Conservation (phyloP, 2,113 vertebrate species). For the Eubucco bourcierii region DNA sequence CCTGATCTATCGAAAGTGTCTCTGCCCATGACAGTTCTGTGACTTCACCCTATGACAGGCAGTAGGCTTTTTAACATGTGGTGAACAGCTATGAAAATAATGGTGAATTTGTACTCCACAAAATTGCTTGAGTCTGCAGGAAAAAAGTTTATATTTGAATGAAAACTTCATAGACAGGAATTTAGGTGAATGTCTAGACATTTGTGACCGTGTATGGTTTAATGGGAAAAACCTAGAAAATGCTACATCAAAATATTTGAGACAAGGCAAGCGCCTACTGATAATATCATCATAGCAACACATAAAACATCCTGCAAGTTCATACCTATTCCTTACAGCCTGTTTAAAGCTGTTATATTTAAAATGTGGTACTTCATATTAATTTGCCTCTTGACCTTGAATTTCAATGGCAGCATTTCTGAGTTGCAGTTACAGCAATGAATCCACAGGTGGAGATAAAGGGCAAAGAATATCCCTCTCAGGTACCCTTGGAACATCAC, state of each 20-base stretch:
- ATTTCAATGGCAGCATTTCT: background rate
- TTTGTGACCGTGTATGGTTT: background rate
- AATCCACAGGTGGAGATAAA: background rate
- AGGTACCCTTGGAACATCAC: background rate
- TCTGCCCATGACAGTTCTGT: too few species aligned
- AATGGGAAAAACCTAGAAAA: background rate
- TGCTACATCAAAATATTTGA: background rate
- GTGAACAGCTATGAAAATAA: background rate
- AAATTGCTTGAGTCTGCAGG: background rate
- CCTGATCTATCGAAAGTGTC: too few species aligned
- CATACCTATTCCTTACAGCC: background rate
- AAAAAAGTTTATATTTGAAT: background rate
- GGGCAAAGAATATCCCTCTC: background rate
- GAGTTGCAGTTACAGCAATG: background rate
- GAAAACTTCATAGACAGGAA: background rate
- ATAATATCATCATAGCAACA: background rate
- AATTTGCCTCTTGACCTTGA: background rate
- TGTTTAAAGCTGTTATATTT: background rate
- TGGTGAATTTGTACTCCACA: background rate
- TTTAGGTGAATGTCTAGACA: background rate
- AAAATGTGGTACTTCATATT: background rate
- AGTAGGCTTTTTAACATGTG: background rate
- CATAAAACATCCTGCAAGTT: background rate
- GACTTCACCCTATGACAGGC: background rate
- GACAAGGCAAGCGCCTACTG: background rate